A percentile compares a stretch with the other conserved stretches of the same genome.
Conservation (phyloP, 2,888 invertebrate species). For the Nymphalis urticae region DNA sequence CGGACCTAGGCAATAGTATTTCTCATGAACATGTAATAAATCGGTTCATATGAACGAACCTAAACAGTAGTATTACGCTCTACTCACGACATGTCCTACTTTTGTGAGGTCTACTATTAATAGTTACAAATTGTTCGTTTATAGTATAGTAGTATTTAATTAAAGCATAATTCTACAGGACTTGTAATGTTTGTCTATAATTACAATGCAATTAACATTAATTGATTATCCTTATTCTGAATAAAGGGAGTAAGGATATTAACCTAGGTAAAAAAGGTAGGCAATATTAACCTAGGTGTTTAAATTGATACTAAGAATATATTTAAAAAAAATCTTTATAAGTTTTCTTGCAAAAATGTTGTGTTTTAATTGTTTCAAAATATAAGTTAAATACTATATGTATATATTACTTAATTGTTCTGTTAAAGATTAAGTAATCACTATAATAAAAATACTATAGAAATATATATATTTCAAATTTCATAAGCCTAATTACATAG, state of each 20-base stretch:
- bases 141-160: conserved; percentile 28
- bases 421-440: too few species aligned
- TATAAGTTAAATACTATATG: too few species aligned
- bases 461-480: too few species aligned
- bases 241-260: background rate
- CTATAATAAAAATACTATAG: too few species aligned
- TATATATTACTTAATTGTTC: too few species aligned
- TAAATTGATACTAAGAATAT: background rate
- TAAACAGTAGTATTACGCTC: conserved; percentile 16
- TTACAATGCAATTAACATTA: background rate
- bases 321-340: too few species aligned
- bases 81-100: conserved; percentile 25
- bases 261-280: too few species aligned
- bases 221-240: background rate
- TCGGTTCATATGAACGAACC: background rate
- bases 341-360: background rate
- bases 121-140: conserved; percentile 21
- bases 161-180: conserved; percentile 19
- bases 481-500: too few species aligned
- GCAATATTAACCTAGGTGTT: background rate
- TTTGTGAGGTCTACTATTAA: background rate
- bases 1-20: too few species aligned
- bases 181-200: background rate
- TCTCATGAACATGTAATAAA: too few species aligned
- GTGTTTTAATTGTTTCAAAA: too few species aligned